Evolutionary conservation across 2,888 invertebrate species (phyloP), one percentile per base, ranked within the genome.

Genomic region (Coenonympha arcania): DNA sequence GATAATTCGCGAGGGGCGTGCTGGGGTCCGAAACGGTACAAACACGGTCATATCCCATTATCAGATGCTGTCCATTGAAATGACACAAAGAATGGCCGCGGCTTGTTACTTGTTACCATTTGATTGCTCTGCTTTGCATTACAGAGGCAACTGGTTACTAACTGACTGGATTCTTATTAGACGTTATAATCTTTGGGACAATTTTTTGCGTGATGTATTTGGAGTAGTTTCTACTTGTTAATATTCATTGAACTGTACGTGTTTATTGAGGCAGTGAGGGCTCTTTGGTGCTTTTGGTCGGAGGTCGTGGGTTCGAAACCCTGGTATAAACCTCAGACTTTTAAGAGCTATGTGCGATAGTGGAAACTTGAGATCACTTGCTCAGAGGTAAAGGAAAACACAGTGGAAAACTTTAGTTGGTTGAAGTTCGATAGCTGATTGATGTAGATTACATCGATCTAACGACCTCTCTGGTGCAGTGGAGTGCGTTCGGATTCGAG

Each of bases 81-180:
- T 6, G 41, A 11, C 41, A 41, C 41, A 41, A 41, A 41, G 18
- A 28, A 16, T 18, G 41, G 8, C 18, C 41, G 28, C 28, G 28
- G 42, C 39, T 15, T 51, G 51, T 47, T 51, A 42, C 41, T 26
- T n/a, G n/a, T n/a, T 31, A 33, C 42, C 31, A 42, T 47, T 43
- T 51, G 51, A 47, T 51, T 47, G 42, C 51, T 24, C 26, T 34
- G 41, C 39, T 36, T 42, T 34, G 40, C 24, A 42, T 26, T 28
- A n/a, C n/a, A n/a, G 37, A 3, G 3, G 34, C 16, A 19, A 19
- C 34, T 34, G 18, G n/a, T 28, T 11, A 16, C 19, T 22, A 4
- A 13, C 13, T 11, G 11, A 19, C 36, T 36, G 36, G 18, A 20
- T 36, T 19, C 18, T 20, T 36, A 9, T 34, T 18, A 9, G 6